phyloP scores from a whole-genome alignment of 2,888 invertebrate genomes.

The Thalpophila matura region DNA sequence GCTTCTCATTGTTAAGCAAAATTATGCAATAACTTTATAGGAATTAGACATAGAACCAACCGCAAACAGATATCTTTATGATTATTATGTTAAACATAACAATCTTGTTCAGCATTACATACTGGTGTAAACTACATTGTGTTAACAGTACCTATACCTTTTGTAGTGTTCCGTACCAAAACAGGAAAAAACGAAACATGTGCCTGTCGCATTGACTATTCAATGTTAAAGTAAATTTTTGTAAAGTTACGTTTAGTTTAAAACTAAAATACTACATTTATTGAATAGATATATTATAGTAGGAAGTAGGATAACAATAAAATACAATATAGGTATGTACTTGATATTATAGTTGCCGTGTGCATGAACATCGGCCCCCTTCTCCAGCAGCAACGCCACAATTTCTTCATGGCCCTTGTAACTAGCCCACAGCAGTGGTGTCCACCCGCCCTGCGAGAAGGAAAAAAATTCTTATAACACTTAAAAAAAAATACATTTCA shows the following conservation, averaged over 20 bases:
- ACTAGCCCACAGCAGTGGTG: slow-evolving; percentile 99
- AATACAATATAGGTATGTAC: slow-evolving; percentile 63
- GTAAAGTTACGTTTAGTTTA: too few relatives aligned
- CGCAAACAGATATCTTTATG: slow-evolving; percentile 52
- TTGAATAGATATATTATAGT: too few relatives aligned
- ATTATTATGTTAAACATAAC: slow-evolving; percentile 38
- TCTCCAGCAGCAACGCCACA: slow-evolving; percentile 94
- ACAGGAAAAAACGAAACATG: background rate
- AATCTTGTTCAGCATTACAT: slow-evolving; percentile 31
- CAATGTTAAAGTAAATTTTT: background rate
- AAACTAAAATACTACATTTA: too few relatives aligned
- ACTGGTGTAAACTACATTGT: slow-evolving; percentile 3
- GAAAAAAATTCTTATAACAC: background rate
- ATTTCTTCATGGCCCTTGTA: slow-evolving; percentile 97
- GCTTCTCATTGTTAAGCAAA: slow-evolving; percentile 35
- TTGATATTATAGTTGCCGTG: slow-evolving; percentile 98
- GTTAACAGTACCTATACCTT: slow-evolving; percentile 15
- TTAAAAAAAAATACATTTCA: background rate
- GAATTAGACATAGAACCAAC: slow-evolving; percentile 51
- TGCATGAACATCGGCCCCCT: slow-evolving; percentile 98
- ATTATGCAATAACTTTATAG: slow-evolving; percentile 41
- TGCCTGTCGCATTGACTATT: background rate
- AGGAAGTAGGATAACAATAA: too few relatives aligned
- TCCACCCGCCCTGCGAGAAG: slow-evolving; percentile 96
- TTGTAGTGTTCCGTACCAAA: slow-evolving; percentile 3